phyloP scores from a whole-genome alignment of 2,113 vertebrate species.

The Hippocampus guttulatus region DNA sequence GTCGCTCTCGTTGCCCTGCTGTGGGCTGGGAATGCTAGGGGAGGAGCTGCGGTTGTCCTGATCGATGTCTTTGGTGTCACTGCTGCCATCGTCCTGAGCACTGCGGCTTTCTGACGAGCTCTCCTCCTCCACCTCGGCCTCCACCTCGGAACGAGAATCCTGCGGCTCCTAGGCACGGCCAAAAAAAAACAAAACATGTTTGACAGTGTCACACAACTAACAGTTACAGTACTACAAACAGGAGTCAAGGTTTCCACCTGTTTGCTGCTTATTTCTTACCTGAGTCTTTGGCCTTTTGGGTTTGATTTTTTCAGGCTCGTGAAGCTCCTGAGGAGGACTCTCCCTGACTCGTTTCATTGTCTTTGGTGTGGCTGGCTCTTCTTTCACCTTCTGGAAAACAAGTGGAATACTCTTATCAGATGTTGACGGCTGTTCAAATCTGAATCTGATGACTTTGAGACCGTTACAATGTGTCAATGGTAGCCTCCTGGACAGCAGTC shows the following conservation, averaged over 20 bases:
- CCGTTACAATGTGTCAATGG: neutral
- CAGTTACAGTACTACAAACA: neutral
- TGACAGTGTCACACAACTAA: neutral
- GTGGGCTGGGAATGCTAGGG: slow-evolving; percentile 94
- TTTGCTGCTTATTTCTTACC: slow-evolving; percentile 67
- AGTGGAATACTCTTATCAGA: slow-evolving; percentile 1
- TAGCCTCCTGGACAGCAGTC: too few relatives aligned
- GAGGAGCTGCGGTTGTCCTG: slow-evolving; percentile 99
- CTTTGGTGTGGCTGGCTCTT: slow-evolving; percentile 84
- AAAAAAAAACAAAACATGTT: neutral
- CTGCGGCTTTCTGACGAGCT: slow-evolving; percentile 95
- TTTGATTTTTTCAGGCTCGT: slow-evolving; percentile 80
- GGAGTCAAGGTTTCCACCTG: neutral
- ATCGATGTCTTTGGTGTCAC: slow-evolving; percentile 97
- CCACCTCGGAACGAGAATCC: slow-evolving; percentile 82
- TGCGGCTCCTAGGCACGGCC: slow-evolving; percentile 76
- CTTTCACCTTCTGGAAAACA: slow-evolving; percentile 82
- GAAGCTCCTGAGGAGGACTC: slow-evolving; percentile 78
- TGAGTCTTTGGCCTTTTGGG: slow-evolving; percentile 92
- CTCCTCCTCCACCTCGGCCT: slow-evolving; percentile 78
- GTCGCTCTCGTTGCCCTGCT: slow-evolving; percentile 95
- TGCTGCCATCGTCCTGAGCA: slow-evolving; percentile 93
- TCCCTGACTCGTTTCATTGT: slow-evolving; percentile 89
- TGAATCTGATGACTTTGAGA: neutral
- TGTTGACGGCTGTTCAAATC: neutral